These are phyloP conservation scores for Cryptoblepharus egeriae DNA, from an alignment of 2,797 vertebrate species.

Conservation along the genomic window DNA sequence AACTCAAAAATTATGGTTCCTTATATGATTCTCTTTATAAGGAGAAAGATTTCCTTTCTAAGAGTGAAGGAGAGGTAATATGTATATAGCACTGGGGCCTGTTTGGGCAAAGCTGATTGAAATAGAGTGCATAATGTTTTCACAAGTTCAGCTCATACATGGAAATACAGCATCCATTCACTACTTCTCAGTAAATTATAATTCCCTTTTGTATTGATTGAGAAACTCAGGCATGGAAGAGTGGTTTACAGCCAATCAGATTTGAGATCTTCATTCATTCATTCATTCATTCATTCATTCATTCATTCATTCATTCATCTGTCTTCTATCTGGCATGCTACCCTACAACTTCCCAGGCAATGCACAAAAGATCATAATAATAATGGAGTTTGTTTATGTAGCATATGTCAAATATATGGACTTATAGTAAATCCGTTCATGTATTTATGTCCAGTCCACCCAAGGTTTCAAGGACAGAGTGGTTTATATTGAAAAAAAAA, in stretches of 20 bases:
- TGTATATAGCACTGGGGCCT: too few species aligned
- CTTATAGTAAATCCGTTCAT: too few species aligned
- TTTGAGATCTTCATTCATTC: not conserved
- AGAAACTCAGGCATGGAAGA: not conserved
- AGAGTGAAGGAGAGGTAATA: not conserved
- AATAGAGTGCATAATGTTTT: not conserved
- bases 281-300: not conserved
- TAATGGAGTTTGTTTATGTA: too few species aligned
- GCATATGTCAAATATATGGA: too few species aligned
- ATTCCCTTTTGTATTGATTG: not conserved
- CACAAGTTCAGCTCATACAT: not conserved
- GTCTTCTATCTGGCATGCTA: too few species aligned
- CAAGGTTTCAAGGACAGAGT: too few species aligned
- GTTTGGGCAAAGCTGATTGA: not conserved
- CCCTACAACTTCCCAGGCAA: too few species aligned
- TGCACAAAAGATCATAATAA: too few species aligned
- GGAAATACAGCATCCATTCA: not conserved
- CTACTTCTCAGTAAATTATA: not conserved
- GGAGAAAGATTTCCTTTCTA: not conserved
- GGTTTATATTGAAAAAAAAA: too few species aligned
- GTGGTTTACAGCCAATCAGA: not conserved
- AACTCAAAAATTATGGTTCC: not conserved
- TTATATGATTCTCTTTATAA: not conserved
- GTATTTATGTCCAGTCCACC: too few species aligned
- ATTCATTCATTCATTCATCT: not conserved